Base-by-base conservation (phyloP, 2,113 vertebrate genomes). In the Chionodraco myersi region DNA sequence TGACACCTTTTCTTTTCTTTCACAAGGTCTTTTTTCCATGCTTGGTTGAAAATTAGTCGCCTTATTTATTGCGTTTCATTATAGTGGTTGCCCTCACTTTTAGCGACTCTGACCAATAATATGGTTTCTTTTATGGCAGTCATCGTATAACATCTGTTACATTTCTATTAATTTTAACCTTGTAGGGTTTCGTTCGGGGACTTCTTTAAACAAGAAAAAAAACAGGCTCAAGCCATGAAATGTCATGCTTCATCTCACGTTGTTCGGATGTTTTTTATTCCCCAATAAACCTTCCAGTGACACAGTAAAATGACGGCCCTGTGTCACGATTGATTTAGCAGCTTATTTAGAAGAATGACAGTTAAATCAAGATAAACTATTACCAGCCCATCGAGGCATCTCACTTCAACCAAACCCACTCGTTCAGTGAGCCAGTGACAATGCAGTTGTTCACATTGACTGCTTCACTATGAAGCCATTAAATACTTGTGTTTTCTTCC, bases 281-380 rank as follows among this genome's bases (percentile, higher is more conserved):
- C 52, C 49, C 76, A 26, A 72, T 83, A 90, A 93, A 93, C 88
- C 87, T 89, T 75, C 81, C 77, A 86, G 71, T 86, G 82, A 91
- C 90, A 91, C 86, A 72, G 77, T 65, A 54, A 76, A 90, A 74
- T 90, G 92, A 89, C 76, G 62, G 88, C 86, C 75, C 78, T 36
- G 76, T 93, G 94, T 93, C 92, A 92, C 83, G 86, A 91, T 85
- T 93, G 94, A 94, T 95, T 94, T 93, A 91, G 93, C 90, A 85
- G 90, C 91, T 93, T 92, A 90, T 94, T 93, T 91, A 68, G 75
- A 69, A 77, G 88, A 88, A 87, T 93, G 93, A 93, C 92, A 90
- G 91, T 89, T 93, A 87, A 92, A 94, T 94, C 91, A 92, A 94
- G 92, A 95, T 93, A 88, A 93, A 95, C 77, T 92, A 80, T 86